Evolutionary conservation across 2,888 invertebrate species (phyloP).

Genomic region (Cryptophagus acutangulus): DNA sequence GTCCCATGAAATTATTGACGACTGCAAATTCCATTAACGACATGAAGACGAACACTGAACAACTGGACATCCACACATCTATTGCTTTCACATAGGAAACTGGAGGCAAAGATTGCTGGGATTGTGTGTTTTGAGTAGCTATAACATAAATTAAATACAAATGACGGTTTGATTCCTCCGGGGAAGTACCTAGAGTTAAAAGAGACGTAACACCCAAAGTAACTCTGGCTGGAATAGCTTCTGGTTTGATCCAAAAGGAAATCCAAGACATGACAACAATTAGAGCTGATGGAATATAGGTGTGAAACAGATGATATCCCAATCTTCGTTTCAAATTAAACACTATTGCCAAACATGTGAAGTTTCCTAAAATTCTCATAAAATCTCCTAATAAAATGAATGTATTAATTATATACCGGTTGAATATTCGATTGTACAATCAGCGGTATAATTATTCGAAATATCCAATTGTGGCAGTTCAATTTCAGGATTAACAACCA

Average conservation of each 20-base stretch:
- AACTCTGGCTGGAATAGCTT: constrained; percentile 85
- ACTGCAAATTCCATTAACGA: constrained; percentile 87
- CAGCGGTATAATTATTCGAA: constrained; percentile 80
- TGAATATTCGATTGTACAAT: constrained; percentile 81
- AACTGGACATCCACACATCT: constrained; percentile 90
- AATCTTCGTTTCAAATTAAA: constrained; percentile 78
- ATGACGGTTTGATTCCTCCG: background rate
- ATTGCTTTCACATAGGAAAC: constrained; percentile 92
- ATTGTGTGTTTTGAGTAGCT: constrained; percentile 91
- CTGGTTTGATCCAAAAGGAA: constrained; percentile 92
- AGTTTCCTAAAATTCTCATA: constrained; percentile 82
- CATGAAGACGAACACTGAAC: constrained; percentile 86
- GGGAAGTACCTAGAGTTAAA: constrained; percentile 64
- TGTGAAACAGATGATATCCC: constrained; percentile 87
- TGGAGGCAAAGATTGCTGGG: constrained; percentile 82
- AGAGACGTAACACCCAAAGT: constrained; percentile 84
- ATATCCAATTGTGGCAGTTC: constrained; percentile 86
- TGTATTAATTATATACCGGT: constrained; percentile 55
- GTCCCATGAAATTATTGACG: constrained; percentile 82
- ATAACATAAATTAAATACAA: constrained; percentile 23
- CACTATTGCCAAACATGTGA: constrained; percentile 84
- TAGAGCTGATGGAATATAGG: constrained; percentile 85
- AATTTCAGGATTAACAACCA: constrained; percentile 83
- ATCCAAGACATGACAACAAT: constrained; percentile 96
- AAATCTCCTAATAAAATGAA: no score